Evolutionary conservation across 2,113 vertebrate species (phyloP).

Genomic region (Meleagris gallopavo): DNA sequence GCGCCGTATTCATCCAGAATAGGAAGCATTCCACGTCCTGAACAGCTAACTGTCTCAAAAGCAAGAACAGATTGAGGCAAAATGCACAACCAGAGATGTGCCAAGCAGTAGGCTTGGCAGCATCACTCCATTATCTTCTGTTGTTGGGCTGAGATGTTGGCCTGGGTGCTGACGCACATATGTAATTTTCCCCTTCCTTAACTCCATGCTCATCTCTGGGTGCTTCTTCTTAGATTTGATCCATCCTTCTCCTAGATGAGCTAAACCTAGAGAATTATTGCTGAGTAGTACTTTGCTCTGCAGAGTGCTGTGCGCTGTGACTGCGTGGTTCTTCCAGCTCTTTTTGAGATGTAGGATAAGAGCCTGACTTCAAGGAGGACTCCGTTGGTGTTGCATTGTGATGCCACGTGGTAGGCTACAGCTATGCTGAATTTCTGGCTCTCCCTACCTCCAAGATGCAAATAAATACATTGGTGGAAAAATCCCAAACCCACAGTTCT

Average conservation of each 20-base stretch:
- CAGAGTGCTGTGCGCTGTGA: not conserved
- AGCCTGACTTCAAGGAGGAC: not conserved
- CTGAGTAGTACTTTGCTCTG: conserved; percentile 41
- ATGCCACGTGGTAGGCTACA: not conserved
- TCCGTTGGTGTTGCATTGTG: not conserved
- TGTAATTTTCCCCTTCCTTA: conserved; percentile 47
- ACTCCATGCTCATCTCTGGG: not conserved
- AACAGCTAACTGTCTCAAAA: not conserved
- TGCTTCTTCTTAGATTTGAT: conserved; percentile 17
- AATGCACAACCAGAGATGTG: not conserved
- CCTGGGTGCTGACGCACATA: conserved; percentile 20
- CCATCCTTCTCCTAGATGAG: not conserved
- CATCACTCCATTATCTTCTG: conserved; percentile 61
- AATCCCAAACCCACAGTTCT: not conserved
- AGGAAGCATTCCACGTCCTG: conserved; percentile 12
- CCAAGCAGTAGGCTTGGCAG: conserved; percentile 68
- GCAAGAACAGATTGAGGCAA: conserved; percentile 22
- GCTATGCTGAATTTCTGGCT: not conserved
- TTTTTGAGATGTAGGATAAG: not conserved
- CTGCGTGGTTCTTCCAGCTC: not conserved
- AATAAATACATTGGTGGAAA: conserved; percentile 9
- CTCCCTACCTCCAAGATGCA: not conserved
- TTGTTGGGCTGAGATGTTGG: not conserved
- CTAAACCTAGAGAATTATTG: not conserved
- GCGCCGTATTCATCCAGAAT: conserved; percentile 24